These are phyloP conservation scores for Cathartes aura DNA, from an alignment of 2,113 vertebrate genomes.

Conservation along the genomic window DNA sequence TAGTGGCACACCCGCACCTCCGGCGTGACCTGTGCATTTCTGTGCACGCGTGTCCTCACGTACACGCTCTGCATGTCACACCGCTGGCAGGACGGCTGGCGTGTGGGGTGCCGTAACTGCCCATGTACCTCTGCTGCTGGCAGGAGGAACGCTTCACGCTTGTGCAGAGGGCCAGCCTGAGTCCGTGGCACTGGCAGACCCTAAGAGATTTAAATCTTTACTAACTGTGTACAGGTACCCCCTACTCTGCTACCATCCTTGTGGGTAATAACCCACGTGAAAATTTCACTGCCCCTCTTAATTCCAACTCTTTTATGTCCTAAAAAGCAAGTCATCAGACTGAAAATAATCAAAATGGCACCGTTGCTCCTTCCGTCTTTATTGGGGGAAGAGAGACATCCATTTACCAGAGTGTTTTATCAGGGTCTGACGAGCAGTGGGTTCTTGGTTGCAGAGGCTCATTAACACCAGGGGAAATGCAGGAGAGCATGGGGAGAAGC, in stretches of 20 bases:
- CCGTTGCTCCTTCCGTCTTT: not conserved
- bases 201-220: not conserved
- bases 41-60: fast-evolving
- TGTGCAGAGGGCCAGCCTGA: not conserved
- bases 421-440: not conserved
- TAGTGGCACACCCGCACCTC: not conserved
- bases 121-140: not conserved
- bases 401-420: not conserved
- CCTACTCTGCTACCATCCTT: not conserved
- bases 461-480: too few relatives aligned
- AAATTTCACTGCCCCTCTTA: not conserved
- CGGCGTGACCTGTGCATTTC: fast-evolving
- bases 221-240: not conserved
- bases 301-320: too few relatives aligned
- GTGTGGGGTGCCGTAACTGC: not conserved
- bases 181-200: not conserved
- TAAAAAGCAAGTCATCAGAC: not conserved
- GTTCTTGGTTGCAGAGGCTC: not conserved
- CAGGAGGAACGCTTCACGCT: not conserved
- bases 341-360: not conserved
- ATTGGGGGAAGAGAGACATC: not conserved
- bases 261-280: not conserved
- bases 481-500: not conserved
- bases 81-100: not conserved
- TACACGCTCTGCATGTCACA: fast-evolving